A percentile compares a stretch with the other conserved stretches of the same genome.
These are phyloP conservation scores for Anorthoa munda DNA, from an alignment of 2,888 invertebrate genomes.

Conservation along the genomic window DNA sequence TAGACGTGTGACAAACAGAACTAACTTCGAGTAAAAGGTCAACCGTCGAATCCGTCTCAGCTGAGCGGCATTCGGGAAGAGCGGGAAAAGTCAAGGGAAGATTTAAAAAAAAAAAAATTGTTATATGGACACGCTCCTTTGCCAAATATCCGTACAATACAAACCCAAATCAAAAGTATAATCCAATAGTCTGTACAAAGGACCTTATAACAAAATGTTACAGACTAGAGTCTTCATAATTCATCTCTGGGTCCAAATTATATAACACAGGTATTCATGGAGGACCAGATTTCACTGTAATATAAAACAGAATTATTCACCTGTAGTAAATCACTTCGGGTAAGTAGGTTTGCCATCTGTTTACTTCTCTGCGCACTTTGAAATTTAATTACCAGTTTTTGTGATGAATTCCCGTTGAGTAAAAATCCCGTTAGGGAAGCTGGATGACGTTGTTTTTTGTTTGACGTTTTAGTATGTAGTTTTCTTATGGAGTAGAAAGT, in stretches of 20 bases:
- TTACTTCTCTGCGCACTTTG: slow-evolving; percentile 73
- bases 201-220: slow-evolving; percentile 61
- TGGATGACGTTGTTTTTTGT: slow-evolving; percentile 31
- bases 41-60: no score
- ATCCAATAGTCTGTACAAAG: slow-evolving; percentile 34
- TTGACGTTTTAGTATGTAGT: slow-evolving; percentile 9
- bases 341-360: slow-evolving; percentile 77
- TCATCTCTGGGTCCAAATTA: slow-evolving; percentile 67
- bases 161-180: slow-evolving; percentile 26
- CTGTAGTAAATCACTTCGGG: slow-evolving; percentile 84
- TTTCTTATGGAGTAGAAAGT: neutral
- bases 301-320: slow-evolving; percentile 83
- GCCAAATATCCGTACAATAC: neutral
- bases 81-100: no score
- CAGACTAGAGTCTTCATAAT: slow-evolving; percentile 62
- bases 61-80: no score
- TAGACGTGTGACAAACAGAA: no score
- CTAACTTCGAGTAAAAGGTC: no score
- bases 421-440: slow-evolving; percentile 63
- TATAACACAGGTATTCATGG: slow-evolving; percentile 66
- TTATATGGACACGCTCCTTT: neutral
- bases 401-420: slow-evolving; percentile 37
- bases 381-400: slow-evolving; percentile 84
- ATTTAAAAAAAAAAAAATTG: no score
- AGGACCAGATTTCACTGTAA: slow-evolving; percentile 83